Evolutionary conservation across 2,113 vertebrate genomes (phyloP), one percentile per base, ranked within the genome.

Genomic region (Festucalex cinctus): DNA sequence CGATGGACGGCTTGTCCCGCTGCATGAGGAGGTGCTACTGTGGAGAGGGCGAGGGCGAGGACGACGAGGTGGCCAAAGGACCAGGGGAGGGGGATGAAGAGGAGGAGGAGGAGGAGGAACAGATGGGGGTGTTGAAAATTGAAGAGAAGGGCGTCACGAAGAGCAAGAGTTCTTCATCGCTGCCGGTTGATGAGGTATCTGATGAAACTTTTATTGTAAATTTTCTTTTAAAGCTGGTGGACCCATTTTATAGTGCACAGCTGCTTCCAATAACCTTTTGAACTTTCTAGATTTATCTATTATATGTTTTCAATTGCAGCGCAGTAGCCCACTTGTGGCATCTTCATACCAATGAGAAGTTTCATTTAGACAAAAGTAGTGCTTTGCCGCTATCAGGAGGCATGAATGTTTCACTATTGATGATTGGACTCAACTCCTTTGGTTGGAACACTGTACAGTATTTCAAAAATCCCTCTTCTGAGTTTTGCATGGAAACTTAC

Each of bases 181-280:
- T 88, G 14, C 83, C 87, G 0, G 6, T 57, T 43, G 36, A 69
- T 35, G 76, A 91, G 91, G 91, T 92, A 79, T 41, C 9, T 17
- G 12, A 10, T n/a, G 6, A 10, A 49, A 28, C 3, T 19, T n/a
- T 19, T 7, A 46, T 19, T 14, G 1, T 46, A 16, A 22, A 64
- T 24, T 44, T 19, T 2, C 6, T 19, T 48, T 46, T 44, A 9
- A 41, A 17, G 26, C 10, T 36, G 32, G 12, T 56, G 12, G 22
- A 14, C 22, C 9, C 13, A 9, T 56, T 22, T 56, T 56, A 24
- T n/a, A 14, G 28, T 5, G 10, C 5, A 7, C 10, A 7, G 8
- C 3, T 57, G n/a, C 12, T 57, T 24, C 10, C 13, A 5, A 28
- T 12, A 57, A 12, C 54, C 54, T 14, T 9, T 57, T n/a, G 12